These are phyloP conservation scores for Artibeus jamaicensis DNA, from an alignment of 2,797 vertebrate genomes.

Conservation along the genomic window DNA sequence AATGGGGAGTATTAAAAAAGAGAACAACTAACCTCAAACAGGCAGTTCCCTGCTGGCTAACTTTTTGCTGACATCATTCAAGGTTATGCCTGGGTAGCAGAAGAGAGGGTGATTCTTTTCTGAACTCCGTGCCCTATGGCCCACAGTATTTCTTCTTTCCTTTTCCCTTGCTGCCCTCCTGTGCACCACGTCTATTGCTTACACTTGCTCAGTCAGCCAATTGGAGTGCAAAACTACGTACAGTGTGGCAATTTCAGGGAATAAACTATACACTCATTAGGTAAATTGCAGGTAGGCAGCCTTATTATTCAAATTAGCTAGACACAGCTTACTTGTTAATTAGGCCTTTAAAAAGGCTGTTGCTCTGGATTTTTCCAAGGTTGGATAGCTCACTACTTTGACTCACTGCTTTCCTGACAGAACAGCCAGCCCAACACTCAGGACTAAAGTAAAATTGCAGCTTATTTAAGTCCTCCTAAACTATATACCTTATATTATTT, in stretches of 20 bases:
- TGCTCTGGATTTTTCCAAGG: constrained; percentile 31
- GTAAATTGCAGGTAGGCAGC: constrained; percentile 4
- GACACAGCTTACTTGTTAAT: neutral
- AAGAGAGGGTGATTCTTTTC: neutral
- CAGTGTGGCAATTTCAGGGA: neutral
- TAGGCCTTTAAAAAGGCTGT: constrained; percentile 7
- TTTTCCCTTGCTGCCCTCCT: neutral
- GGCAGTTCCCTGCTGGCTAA: constrained; percentile 5
- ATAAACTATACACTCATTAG: constrained; percentile 2
- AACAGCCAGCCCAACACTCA: neutral
- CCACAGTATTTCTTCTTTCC: neutral
- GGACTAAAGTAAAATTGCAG: neutral
- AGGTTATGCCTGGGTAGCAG: neutral
- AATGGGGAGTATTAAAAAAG: constrained; percentile 17
- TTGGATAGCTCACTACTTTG: neutral
- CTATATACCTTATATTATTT: neutral
- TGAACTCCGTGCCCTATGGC: neutral
- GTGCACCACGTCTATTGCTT: neutral
- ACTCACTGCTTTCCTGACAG: neutral
- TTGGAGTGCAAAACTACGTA: neutral
- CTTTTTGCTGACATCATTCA: constrained; percentile 21
- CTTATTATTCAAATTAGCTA: constrained; percentile 59
- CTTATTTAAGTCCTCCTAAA: constrained; percentile 11
- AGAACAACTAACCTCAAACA: neutral
- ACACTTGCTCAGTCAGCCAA: neutral